Percentiles rank a stretch among this genome's conserved stretches.
Evolutionary conservation across 2,113 vertebrate genomes (phyloP).

Genomic region (Otus sunia): DNA sequence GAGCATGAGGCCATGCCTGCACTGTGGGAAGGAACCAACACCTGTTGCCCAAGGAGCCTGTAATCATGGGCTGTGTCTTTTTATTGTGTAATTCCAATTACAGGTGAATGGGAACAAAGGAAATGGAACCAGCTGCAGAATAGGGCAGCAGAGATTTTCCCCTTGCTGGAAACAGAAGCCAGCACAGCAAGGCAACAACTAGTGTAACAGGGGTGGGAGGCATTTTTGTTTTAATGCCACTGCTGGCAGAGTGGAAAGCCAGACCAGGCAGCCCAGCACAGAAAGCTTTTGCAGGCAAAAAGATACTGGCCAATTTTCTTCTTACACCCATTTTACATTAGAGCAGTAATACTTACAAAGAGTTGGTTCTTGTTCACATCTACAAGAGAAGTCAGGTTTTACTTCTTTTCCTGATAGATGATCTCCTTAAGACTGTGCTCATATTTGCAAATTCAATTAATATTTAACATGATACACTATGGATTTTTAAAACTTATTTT

Average conservation of each 20-base stretch:
- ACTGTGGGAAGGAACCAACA: neutral
- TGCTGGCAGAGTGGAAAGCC: neutral
- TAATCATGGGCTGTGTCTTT: neutral
- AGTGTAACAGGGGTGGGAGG: fast-evolving
- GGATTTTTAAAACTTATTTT: neutral
- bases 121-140: neutral
- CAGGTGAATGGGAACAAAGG: neutral
- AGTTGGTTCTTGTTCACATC: neutral
- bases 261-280: neutral
- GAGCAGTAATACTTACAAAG: neutral
- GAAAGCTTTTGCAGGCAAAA: neutral
- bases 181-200: neutral
- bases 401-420: neutral
- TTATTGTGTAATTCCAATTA: neutral
- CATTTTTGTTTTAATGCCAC: neutral
- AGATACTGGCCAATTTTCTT: neutral
- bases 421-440: neutral
- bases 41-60: neutral
- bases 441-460: neutral
- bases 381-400: neutral
- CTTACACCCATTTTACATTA: neutral
- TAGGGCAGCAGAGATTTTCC: neutral
- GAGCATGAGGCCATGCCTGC: fast-evolving
- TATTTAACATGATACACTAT: neutral
- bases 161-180: neutral